Base-by-base conservation (phyloP, 2,888 invertebrate genomes). In the Nineta flava region DNA sequence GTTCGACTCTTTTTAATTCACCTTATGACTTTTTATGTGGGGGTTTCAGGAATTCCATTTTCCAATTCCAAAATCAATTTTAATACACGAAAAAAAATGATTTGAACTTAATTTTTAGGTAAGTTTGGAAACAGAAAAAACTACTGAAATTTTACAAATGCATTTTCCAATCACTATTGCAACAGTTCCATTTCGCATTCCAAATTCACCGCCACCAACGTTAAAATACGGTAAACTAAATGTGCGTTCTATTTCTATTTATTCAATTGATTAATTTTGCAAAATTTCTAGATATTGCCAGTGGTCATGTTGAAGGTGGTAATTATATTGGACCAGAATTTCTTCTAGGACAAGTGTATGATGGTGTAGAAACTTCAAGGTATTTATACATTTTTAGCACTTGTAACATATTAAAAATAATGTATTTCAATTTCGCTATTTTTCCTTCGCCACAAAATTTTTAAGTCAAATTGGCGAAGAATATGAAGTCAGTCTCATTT, bases 281-380 rank as follows among this genome's bases (percentile, higher is more conserved):
- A 16, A 26, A 26, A 26, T 26, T 26, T 26, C 26, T 63, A 85
- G 84, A 83, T 60, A 76, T 76, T 51, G 81, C 82, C 21, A 77
- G 75, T 51, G 76, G 79, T 45, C 79, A 81, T 57, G 82, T 83
- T 1, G 85, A 85, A 64, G 85, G 84, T 10, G 86, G 86, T 1
- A 75, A 79, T 65, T 85, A 84, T 67, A 76, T 82, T 45, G 82
- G 82, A 16, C 83, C 83, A 0, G 84, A 86, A 65, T 85, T 86
- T 62, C 76, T 83, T 49, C 65, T 85, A 47, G 84, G 84, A 2
- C 83, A 85, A 65, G 86, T 86, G 4, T 83, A 85, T 61, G 83
- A 83, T 62, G 83, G 83, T 15, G 75, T 73, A 19, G 73, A 72
- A 17, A 21, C 48, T 9, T 41, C 41, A 9, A 48, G 48, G 48